These are phyloP conservation scores for Nestor notabilis DNA, from an alignment of 2,113 vertebrate species.

Conservation along the genomic window DNA sequence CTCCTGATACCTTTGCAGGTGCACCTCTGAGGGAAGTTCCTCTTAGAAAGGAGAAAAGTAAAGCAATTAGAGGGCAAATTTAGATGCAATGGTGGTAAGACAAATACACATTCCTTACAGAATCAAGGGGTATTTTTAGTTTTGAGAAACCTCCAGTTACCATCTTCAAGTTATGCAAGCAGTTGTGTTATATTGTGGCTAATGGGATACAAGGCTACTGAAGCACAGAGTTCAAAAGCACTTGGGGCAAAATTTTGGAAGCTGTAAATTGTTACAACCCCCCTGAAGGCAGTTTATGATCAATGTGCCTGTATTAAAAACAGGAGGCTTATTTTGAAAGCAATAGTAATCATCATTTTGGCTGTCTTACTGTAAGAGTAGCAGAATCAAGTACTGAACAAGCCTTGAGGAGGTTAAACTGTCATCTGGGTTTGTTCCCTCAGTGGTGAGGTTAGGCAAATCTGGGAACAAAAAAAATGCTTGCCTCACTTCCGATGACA, in stretches of 20 bases:
- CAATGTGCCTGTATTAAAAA: fast-evolving
- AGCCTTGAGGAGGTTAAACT: neutral
- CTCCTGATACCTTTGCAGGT: neutral
- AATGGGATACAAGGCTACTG: neutral
- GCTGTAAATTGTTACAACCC: neutral
- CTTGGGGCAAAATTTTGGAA: neutral
- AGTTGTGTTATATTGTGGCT: neutral
- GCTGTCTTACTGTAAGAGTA: neutral
- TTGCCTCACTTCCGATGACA: fast-evolving
- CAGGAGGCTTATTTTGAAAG: neutral
- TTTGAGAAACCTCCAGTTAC: neutral
- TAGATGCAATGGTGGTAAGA: neutral
- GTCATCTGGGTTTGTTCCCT: neutral
- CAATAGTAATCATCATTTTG: neutral
- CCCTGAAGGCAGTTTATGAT: fast-evolving
- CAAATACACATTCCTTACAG: neutral
- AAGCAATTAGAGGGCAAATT: neutral
- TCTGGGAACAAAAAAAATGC: neutral
- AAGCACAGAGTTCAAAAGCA: neutral
- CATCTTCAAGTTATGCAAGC: fast-evolving
- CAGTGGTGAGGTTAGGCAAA: neutral
- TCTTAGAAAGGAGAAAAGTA: neutral
- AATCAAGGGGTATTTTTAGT: neutral
- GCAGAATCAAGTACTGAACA: neutral
- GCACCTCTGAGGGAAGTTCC: neutral